Conservation (phyloP, 2,113 vertebrate genomes). For the Mixornis gularis region DNA sequence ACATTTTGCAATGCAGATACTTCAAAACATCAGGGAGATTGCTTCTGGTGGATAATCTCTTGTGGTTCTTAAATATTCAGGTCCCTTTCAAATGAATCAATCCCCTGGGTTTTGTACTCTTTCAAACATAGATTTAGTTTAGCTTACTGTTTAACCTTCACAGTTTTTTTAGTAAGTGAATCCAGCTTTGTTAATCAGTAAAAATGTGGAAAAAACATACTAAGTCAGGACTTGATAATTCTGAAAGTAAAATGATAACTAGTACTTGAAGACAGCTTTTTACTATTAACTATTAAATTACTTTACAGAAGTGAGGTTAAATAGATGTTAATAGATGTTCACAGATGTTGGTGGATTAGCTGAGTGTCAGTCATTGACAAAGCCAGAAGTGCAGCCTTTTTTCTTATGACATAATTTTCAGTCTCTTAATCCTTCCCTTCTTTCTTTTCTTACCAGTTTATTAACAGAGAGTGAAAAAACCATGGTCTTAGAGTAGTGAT, state of each 20-base stretch:
- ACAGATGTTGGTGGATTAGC: neutral
- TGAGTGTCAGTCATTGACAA: neutral
- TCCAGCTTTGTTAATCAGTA: neutral
- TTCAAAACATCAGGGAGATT: neutral
- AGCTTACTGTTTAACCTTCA: neutral
- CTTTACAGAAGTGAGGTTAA: neutral
- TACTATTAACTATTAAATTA: neutral
- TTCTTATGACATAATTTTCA: neutral
- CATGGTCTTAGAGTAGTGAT: neutral
- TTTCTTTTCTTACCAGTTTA: neutral
- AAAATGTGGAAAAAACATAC: neutral
- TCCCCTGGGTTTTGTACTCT: neutral
- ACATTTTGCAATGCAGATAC: neutral
- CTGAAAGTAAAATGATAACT: neutral
- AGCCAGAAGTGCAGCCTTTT: neutral
- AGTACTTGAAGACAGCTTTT: neutral
- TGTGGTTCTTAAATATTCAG: neutral
- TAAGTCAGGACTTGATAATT: neutral
- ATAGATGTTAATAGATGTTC: neutral
- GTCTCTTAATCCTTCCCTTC: neutral
- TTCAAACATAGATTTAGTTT: neutral
- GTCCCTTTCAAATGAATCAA: neutral
- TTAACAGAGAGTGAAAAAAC: neutral
- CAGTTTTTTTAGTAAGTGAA: neutral
- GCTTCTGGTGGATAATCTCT: neutral